Percentiles rank a stretch among this genome's conserved stretches.
These are phyloP conservation scores for Austrofundulus limnaeus DNA, from an alignment of 2,113 vertebrate species.

Conservation along the genomic window DNA sequence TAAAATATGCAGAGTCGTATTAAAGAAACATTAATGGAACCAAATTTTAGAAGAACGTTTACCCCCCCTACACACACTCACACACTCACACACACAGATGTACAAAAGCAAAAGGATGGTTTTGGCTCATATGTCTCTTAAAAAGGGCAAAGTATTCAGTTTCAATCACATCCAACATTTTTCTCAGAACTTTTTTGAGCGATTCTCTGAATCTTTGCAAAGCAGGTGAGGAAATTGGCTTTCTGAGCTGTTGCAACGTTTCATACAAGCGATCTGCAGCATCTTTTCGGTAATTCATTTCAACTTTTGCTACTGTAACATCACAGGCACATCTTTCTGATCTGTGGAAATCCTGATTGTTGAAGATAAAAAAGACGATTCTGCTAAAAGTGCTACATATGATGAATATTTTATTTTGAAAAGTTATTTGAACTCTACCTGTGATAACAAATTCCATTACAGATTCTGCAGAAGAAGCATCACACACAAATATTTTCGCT, in stretches of 20 bases:
- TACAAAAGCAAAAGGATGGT: not conserved
- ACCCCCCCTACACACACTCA: too few species aligned
- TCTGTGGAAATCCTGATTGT: not conserved
- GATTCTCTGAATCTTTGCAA: slow-evolving; percentile 37
- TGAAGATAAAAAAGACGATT: not conserved
- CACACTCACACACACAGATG: too few species aligned
- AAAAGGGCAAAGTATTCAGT: slow-evolving; percentile 55
- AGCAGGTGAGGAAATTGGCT: not conserved
- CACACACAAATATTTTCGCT: not conserved
- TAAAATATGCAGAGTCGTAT: slow-evolving; percentile 11
- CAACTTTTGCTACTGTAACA: not conserved
- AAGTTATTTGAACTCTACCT: not conserved
- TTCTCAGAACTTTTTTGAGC: slow-evolving; percentile 41
- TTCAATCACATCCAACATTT: slow-evolving; percentile 54
- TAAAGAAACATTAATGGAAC: not conserved
- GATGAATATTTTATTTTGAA: not conserved
- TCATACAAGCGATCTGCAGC: not conserved
- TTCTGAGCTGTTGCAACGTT: slow-evolving; percentile 2
- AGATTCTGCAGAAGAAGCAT: not conserved
- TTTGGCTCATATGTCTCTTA: slow-evolving; percentile 35
- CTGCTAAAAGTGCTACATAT: not conserved
- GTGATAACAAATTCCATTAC: not conserved
- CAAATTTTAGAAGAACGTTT: too few species aligned
- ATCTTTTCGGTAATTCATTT: slow-evolving; percentile 9
- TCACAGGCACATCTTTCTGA: not conserved